Evolutionary conservation across 2,797 vertebrate genomes (phyloP).

Genomic region (Rousettus madagascariensis): DNA sequence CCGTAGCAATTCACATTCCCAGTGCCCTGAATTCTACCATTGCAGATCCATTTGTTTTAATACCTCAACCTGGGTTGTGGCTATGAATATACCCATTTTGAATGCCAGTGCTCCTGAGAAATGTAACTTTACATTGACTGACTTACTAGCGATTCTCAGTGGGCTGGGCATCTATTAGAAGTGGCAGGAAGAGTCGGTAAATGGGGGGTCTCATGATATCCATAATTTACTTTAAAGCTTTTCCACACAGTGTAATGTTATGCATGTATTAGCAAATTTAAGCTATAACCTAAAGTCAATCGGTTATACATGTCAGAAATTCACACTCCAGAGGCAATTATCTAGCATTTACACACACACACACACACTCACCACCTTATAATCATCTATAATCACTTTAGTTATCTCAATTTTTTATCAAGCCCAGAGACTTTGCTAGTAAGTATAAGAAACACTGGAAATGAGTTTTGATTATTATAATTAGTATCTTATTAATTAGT

Average conservation of each 20-base stretch:
- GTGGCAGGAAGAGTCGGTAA: not conserved
- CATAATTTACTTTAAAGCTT: not conserved
- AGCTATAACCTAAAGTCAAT: not conserved
- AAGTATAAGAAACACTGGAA: constrained; percentile 15
- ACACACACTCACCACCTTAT: not conserved
- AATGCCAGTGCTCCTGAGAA: not conserved
- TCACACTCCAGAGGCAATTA: not conserved
- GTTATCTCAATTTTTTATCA: not conserved
- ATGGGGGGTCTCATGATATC: not conserved
- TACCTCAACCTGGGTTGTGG: not conserved
- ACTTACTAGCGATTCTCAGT: not conserved
- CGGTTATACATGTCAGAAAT: not conserved
- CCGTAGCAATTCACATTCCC: not conserved
- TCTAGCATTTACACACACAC: not conserved
- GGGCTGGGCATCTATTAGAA: not conserved
- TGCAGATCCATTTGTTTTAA: not conserved
- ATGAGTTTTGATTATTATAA: not conserved
- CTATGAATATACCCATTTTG: not conserved
- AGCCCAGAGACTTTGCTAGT: not conserved
- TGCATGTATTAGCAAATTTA: not conserved
- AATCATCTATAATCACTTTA: not conserved
- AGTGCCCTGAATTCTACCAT: not conserved
- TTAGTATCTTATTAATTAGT: not conserved
- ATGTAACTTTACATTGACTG: not conserved
- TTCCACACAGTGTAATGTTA: not conserved